Conservation (phyloP, 2,888 invertebrate genomes). For the Hedychridium roseum region DNA sequence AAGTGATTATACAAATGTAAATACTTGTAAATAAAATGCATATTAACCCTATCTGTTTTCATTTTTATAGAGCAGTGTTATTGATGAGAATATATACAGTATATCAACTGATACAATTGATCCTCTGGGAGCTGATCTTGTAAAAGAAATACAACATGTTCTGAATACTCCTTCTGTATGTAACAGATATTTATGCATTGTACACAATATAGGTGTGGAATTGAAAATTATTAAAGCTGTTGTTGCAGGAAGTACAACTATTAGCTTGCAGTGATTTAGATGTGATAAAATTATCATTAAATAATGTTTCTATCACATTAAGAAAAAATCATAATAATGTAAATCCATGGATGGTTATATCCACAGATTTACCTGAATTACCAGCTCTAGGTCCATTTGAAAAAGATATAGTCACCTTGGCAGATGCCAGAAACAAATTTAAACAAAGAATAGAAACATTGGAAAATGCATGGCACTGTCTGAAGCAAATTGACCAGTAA, state of each 20-base stretch:
- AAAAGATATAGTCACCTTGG: conserved; percentile 36
- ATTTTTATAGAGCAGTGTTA: conserved; percentile 21
- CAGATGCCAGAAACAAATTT: conserved; percentile 37
- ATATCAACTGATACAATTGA: conserved; percentile 3
- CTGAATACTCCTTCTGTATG: conserved; percentile 44
- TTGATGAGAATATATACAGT: conserved; percentile 2
- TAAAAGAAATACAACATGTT: conserved; percentile 43
- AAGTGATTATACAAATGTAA: conserved; percentile 17
- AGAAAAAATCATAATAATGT: conserved; percentile 24
- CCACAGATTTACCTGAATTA: conserved; percentile 49
- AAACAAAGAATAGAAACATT: conserved; percentile 42
- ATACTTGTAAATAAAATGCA: conserved; percentile 5
- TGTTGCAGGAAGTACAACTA: conserved; percentile 38
- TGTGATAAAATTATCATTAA: conserved; percentile 42
- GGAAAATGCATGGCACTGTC: conserved; percentile 42
- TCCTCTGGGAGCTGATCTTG: conserved; percentile 13
- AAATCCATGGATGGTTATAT: conserved; percentile 31
- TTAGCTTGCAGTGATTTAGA: conserved; percentile 39
- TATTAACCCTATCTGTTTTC: conserved; percentile 6
- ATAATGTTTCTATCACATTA: conserved; percentile 42
- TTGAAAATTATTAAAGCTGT: conserved; percentile 1
- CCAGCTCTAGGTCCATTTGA: conserved; percentile 34
- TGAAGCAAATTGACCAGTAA: conserved; percentile 54
- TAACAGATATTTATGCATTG: not conserved
- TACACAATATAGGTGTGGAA: not conserved